These are phyloP conservation scores for Bombylius major DNA, from an alignment of 2,888 invertebrate genomes.

Conservation along the genomic window DNA sequence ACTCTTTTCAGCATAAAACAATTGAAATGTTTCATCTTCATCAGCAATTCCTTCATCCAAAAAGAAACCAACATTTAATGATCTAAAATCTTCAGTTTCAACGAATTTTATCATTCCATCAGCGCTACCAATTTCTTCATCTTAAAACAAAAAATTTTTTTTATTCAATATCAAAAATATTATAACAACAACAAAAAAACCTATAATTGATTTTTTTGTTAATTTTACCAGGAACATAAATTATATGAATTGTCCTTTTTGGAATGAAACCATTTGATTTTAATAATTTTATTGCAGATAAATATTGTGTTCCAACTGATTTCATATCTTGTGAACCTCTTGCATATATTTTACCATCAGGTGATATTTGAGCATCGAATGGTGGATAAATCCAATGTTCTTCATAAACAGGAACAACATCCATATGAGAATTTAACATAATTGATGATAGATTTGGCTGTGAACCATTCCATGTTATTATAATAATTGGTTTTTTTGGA, in stretches of 20 bases:
- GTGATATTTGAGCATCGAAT: slow-evolving; percentile 75
- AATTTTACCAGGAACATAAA: slow-evolving; percentile 53
- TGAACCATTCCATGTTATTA: slow-evolving; percentile 67
- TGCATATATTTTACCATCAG: slow-evolving; percentile 66
- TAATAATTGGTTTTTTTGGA: slow-evolving; percentile 58
- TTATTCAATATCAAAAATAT: slow-evolving; percentile 1
- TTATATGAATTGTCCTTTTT: slow-evolving; percentile 55
- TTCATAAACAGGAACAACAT: slow-evolving; percentile 81
- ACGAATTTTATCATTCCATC: slow-evolving; percentile 60
- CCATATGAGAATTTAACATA: slow-evolving; percentile 87
- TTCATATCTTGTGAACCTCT: slow-evolving; percentile 74
- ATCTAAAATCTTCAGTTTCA: slow-evolving; percentile 49
- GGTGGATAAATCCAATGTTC: slow-evolving; percentile 87
- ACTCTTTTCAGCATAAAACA: slow-evolving; percentile 52
- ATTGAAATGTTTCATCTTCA: slow-evolving; percentile 47
- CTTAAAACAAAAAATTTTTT: slow-evolving; percentile 13
- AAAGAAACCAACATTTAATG: slow-evolving; percentile 62
- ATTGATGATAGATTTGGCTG: slow-evolving; percentile 59
- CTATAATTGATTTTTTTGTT: too few species aligned
- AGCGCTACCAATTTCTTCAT: slow-evolving; percentile 54
- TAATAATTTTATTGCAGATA: slow-evolving; percentile 59
- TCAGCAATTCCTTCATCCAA: slow-evolving; percentile 73
- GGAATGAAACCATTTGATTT: slow-evolving; percentile 43
- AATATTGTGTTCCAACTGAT: slow-evolving; percentile 64
- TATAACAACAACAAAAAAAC: too few species aligned